Conservation (phyloP, 2,113 vertebrate genomes). For the Prolemur simus region DNA sequence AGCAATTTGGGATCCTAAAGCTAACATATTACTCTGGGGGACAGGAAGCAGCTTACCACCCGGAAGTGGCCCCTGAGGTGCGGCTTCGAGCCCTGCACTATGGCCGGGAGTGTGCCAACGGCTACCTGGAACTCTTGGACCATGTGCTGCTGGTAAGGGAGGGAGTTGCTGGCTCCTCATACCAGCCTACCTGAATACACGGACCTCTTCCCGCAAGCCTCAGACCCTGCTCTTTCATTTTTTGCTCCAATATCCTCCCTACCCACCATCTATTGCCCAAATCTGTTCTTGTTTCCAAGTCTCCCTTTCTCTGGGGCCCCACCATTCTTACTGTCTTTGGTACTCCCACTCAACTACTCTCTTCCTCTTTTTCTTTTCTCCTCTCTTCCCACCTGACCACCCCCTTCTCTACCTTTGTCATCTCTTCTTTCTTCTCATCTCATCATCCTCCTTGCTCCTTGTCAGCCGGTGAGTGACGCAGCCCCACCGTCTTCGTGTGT, state of each 20-base stretch:
- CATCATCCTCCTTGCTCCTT: conserved; percentile 35
- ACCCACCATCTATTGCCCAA: not conserved
- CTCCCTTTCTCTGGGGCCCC: not conserved
- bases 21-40: not conserved
- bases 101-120: conserved; percentile 93
- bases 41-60: conserved; percentile 96
- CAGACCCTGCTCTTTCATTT: not conserved
- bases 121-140: conserved; percentile 96
- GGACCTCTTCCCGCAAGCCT: not conserved
- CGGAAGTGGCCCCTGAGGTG: conserved; percentile 92
- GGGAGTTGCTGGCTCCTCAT: not conserved
- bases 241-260: not conserved
- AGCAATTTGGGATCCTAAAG: not conserved
- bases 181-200: not conserved
- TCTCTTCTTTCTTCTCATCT: conserved; percentile 46
- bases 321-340: not conserved
- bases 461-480: conserved; percentile 75
- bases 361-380: conserved; percentile 47
- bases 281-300: not conserved
- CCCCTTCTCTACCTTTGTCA: not conserved
- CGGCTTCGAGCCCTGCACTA: conserved; percentile 92
- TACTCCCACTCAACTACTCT: conserved; percentile 50
- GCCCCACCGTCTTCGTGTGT: not conserved
- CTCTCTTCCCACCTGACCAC: not conserved
- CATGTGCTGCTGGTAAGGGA: conserved; percentile 96